A percentile compares a stretch with the other conserved stretches of the same genome.
Conservation (phyloP, 2,113 vertebrate genomes). For the Notiomystis cincta region DNA sequence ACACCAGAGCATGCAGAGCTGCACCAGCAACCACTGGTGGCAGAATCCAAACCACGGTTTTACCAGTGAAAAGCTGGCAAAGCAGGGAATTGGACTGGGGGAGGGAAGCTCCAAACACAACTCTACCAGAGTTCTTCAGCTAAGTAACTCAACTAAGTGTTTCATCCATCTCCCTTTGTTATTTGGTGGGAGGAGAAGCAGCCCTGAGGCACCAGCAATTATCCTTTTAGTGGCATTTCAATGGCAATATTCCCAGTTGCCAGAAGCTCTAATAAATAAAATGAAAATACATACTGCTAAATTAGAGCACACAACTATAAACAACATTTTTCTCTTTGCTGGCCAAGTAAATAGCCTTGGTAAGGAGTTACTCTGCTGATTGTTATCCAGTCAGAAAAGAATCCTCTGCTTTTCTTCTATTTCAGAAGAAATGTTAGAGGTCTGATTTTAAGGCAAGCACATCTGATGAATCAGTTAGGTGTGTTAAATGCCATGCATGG, state of each 20-base stretch:
- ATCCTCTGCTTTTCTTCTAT: not conserved
- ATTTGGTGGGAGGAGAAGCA: slow-evolving; percentile 41
- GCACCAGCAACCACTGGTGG: not conserved
- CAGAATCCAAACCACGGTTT: not conserved
- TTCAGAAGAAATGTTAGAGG: not conserved
- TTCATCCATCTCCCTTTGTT: slow-evolving; percentile 45
- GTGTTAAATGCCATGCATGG: not conserved
- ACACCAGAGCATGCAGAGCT: not conserved
- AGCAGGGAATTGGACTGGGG: not conserved
- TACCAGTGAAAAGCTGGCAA: not conserved
- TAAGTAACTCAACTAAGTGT: slow-evolving; percentile 19
- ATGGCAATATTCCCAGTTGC: slow-evolving; percentile 57
- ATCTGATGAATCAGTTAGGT: not conserved
- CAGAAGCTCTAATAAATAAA: slow-evolving; percentile 61
- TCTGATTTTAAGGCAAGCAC: not conserved
- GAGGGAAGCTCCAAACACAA: not conserved
- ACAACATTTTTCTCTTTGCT: slow-evolving; percentile 38
- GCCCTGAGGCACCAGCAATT: slow-evolving; percentile 53
- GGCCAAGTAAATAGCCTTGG: slow-evolving; percentile 24
- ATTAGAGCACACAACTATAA: slow-evolving; percentile 49
- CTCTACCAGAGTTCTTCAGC: not conserved
- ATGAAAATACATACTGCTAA: slow-evolving; percentile 57
- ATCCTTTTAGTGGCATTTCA: slow-evolving; percentile 50
- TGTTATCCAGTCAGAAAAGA: not conserved
- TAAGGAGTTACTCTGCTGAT: slow-evolving; percentile 20